Evolutionary conservation across 92 coral and sea anemone genomes (phyloP).

Genomic region (Blastomussa wellsi): DNA sequence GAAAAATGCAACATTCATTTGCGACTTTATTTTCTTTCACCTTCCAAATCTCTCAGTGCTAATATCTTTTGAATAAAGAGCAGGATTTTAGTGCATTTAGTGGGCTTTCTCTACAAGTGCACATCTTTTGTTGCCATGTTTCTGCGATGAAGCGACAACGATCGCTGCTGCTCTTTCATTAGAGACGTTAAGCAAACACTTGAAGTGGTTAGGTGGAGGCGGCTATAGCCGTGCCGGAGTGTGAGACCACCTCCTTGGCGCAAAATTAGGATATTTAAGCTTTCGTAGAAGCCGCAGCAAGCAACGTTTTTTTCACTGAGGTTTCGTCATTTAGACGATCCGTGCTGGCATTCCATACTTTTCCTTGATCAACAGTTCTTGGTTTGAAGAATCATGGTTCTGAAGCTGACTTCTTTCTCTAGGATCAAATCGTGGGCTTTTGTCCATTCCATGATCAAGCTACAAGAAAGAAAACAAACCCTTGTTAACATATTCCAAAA

Average conservation of each 20-base stretch:
- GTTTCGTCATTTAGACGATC: conserved; percentile 28
- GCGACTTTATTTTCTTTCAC: too few relatives aligned
- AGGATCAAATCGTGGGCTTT: background rate
- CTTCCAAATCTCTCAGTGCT: too few relatives aligned
- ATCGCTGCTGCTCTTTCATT: too few relatives aligned
- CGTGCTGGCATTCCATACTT: conserved; percentile 20
- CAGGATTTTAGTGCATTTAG: too few relatives aligned
- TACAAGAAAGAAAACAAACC: background rate
- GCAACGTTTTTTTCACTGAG: conserved; percentile 17
- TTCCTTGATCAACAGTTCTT: conserved; percentile 26
- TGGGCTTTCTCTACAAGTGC: too few relatives aligned
- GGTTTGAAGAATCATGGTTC: conserved; percentile 10
- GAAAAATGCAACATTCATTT: too few relatives aligned
- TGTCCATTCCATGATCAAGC: background rate
- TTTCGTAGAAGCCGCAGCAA: conserved; percentile 25
- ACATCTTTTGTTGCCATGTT: too few relatives aligned
- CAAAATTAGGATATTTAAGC: conserved; percentile 23
- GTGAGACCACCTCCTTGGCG: conserved; percentile 46
- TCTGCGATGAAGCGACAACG: too few relatives aligned
- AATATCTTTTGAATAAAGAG: too few relatives aligned
- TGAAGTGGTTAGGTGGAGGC: conserved; percentile 35
- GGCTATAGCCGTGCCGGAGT: conserved; percentile 32
- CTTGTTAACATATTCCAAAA: background rate
- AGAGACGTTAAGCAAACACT: background rate
- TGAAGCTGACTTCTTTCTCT: background rate